Evolutionary conservation across 2,797 vertebrate genomes (phyloP).

Genomic region (Nasua narica): DNA sequence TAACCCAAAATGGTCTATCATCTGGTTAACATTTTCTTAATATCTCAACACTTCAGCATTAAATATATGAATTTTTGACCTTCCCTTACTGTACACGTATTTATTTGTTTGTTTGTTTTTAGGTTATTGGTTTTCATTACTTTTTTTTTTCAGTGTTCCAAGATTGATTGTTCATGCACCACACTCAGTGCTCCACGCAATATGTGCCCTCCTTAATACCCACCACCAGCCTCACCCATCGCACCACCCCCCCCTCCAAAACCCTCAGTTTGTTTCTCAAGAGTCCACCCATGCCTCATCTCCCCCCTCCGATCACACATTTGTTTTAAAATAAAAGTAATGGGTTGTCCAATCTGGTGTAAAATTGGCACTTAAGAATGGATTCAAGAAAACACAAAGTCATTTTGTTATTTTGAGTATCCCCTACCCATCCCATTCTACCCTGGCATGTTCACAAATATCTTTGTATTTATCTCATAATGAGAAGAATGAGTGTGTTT

Average conservation of each 20-base stretch:
- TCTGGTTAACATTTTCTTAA: neutral
- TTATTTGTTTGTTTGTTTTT: neutral
- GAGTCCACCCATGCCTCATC: no score
- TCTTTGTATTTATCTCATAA: neutral
- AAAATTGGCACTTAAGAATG: neutral
- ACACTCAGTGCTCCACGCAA: no score
- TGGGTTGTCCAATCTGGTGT: neutral
- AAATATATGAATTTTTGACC: neutral
- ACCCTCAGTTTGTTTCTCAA: no score
- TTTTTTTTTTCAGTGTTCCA: no score
- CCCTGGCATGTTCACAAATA: neutral
- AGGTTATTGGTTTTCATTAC: no score
- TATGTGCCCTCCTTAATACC: no score
- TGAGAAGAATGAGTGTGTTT: neutral
- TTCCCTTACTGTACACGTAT: neutral
- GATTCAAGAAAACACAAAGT: neutral
- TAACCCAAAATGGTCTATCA: neutral
- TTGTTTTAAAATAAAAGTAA: neutral
- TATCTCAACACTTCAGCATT: neutral
- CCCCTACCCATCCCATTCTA: neutral
- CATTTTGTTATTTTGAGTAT: neutral
- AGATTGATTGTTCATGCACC: no score
- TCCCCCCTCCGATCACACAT: no score
- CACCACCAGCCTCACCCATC: no score
- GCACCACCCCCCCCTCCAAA: no score